Evolutionary conservation across 2,888 invertebrate species (phyloP).

Genomic region (Poecilus cupreus): DNA sequence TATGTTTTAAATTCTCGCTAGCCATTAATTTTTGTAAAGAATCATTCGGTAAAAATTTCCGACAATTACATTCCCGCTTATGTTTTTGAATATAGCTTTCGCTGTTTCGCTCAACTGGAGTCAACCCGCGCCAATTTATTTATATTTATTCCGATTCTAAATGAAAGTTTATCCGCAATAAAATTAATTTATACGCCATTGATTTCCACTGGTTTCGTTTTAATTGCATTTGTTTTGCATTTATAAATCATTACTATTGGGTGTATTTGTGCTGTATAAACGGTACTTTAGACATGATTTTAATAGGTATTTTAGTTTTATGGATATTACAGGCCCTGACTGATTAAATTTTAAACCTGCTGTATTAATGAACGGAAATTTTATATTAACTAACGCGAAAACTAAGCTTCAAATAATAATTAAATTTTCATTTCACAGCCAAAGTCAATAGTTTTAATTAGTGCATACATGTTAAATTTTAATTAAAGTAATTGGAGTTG

Average conservation of each 20-base stretch:
- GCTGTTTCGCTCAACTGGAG: not conserved
- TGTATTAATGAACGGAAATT: not conserved
- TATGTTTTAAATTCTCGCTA: not conserved
- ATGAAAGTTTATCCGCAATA: constrained; percentile 32
- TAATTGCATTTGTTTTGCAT: constrained; percentile 41
- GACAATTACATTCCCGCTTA: not conserved
- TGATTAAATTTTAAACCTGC: not conserved
- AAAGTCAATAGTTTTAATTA: constrained; percentile 4
- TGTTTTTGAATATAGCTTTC: not conserved
- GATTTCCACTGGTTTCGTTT: constrained; percentile 39
- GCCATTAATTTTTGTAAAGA: not conserved
- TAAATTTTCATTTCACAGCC: constrained; percentile 1
- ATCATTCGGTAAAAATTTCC: not conserved
- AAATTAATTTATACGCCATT: constrained; percentile 44
- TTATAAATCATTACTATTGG: constrained; percentile 44
- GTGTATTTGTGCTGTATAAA: constrained; percentile 24
- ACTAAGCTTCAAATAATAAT: not conserved
- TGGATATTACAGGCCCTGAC: not conserved
- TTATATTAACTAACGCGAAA: not conserved
- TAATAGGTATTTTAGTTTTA: constrained; percentile 42
- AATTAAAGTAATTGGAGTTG: not conserved
- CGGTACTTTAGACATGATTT: constrained; percentile 32
- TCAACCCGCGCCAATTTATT: constrained; percentile 13
- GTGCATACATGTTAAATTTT: constrained; percentile 2
- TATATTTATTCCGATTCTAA: constrained; percentile 27